A percentile compares a stretch with the other conserved stretches of the same genome.
phyloP scores from a whole-genome alignment of 2,888 invertebrate species.

The Lepidochrysops patricia region DNA sequence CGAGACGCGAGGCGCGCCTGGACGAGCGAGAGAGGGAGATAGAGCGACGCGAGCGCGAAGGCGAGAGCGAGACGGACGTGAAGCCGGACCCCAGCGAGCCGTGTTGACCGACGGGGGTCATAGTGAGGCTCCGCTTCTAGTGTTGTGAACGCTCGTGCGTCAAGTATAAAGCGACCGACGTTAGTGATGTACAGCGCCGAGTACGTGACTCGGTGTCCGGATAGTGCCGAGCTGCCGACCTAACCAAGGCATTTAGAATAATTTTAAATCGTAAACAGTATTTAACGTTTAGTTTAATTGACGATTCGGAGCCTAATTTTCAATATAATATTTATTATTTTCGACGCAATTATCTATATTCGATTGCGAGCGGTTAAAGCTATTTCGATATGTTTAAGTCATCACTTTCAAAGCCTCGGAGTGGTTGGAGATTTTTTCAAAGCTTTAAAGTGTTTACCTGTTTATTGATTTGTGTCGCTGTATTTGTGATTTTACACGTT shows the following conservation, averaged over 20 bases:
- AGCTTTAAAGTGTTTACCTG: not conserved
- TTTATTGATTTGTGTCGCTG: not conserved
- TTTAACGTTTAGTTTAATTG: not conserved
- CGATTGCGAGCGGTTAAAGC: not conserved
- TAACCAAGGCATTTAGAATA: conserved; percentile 9
- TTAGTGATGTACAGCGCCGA: conserved; percentile 6
- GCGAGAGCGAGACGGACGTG: conserved; percentile 19
- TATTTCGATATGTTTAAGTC: not conserved
- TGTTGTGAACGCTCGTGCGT: conserved; percentile 53
- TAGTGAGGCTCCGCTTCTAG: conserved; percentile 40
- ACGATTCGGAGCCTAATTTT: not conserved
- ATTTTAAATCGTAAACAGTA: not conserved
- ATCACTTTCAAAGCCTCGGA: not conserved
- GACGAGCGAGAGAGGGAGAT: conserved; percentile 49
- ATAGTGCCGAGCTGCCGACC: conserved; percentile 9
- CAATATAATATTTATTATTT: not conserved
- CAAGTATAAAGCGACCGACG: conserved; percentile 23
- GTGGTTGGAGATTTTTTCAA: not conserved
- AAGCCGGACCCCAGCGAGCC: conserved; percentile 30
- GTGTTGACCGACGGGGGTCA: conserved; percentile 61
- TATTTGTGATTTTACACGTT: not conserved
- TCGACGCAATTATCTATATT: not conserved
- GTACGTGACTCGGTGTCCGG: conserved; percentile 4
- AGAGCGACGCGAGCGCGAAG: conserved; percentile 33
- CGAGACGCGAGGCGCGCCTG: conserved; percentile 46